phyloP scores from a whole-genome alignment of 2,888 invertebrate genomes.

The Lutraria lutraria region DNA sequence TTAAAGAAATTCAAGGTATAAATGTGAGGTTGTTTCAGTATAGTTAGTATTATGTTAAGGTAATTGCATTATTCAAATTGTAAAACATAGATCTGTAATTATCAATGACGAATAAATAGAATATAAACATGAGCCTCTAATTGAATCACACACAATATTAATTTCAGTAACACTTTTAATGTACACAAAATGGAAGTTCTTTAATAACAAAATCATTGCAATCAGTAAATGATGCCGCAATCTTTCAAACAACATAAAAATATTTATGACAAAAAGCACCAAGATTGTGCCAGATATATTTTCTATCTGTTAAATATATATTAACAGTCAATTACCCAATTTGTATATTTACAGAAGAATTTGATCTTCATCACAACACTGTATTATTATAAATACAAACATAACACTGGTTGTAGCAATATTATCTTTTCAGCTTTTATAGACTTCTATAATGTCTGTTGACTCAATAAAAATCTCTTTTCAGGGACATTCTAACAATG shows the following conservation, averaged over 20 bases:
- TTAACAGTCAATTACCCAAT: neutral
- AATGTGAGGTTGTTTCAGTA: too few species aligned
- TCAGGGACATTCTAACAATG: neutral
- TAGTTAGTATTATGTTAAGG: too few species aligned
- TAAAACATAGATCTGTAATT: too few species aligned
- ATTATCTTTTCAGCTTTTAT: conserved; percentile 17
- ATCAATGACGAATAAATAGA: too few species aligned
- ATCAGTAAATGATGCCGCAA: neutral
- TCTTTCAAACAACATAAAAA: neutral
- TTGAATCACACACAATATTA: too few species aligned
- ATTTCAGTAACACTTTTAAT: too few species aligned
- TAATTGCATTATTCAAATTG: too few species aligned
- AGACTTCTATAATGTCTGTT: neutral
- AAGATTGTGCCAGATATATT: neutral
- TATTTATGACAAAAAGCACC: neutral
- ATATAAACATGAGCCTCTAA: too few species aligned
- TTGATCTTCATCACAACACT: neutral
- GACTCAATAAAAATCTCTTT: conserved; percentile 11
- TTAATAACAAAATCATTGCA: too few species aligned
- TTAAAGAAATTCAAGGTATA: too few species aligned
- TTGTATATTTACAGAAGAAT: neutral
- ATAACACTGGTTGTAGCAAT: conserved; percentile 6
- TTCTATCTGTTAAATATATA: neutral
- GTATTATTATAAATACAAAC: conserved; percentile 19
- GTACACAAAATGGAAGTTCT: too few species aligned